A percentile compares a stretch with the other conserved stretches of the same genome.
These are phyloP conservation scores for Cylloceria caligata DNA, from an alignment of 2,888 invertebrate genomes.

Conservation along the genomic window DNA sequence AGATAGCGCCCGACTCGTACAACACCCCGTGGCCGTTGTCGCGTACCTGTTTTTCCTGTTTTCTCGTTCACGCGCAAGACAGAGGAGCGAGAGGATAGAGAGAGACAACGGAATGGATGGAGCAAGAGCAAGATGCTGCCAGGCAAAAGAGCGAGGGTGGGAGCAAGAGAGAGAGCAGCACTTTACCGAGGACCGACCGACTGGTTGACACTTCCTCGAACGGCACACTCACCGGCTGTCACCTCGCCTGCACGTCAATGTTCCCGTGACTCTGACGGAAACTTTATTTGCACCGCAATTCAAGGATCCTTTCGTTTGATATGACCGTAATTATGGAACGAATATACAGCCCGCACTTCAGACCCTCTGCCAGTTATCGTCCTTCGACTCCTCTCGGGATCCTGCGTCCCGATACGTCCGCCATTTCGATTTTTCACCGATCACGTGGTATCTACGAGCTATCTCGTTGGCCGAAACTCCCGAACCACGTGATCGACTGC, in stretches of 20 bases:
- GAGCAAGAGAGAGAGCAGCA: not conserved
- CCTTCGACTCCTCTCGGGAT: conserved; percentile 81
- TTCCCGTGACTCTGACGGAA: conserved; percentile 4
- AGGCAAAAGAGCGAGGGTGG: not conserved
- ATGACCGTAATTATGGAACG: not conserved
- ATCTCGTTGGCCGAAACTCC: conserved; percentile 64
- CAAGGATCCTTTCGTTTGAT: not conserved
- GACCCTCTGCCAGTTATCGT: conserved; percentile 79
- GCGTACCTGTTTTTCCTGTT: conserved; percentile 74
- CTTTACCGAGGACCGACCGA: conserved; percentile 39
- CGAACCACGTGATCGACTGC: conserved; percentile 70
- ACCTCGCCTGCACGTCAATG: conserved; percentile 61
- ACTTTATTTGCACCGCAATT: not conserved
- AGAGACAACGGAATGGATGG: conserved; percentile 18
- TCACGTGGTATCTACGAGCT: conserved; percentile 76
- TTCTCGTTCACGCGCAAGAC: conserved; percentile 66
- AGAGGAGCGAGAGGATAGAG: conserved; percentile 24
- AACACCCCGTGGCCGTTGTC: conserved; percentile 66
- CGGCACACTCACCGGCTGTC: conserved; percentile 69
- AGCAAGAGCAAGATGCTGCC: not conserved
- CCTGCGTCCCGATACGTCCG: conserved; percentile 83
- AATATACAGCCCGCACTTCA: conserved; percentile 34
- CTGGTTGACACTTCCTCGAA: conserved; percentile 66
- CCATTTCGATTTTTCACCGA: conserved; percentile 81
- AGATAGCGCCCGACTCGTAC: conserved; percentile 56